Base-by-base conservation (phyloP, 92 coral and sea anemone species). In the Virgularia gustaviana region DNA sequence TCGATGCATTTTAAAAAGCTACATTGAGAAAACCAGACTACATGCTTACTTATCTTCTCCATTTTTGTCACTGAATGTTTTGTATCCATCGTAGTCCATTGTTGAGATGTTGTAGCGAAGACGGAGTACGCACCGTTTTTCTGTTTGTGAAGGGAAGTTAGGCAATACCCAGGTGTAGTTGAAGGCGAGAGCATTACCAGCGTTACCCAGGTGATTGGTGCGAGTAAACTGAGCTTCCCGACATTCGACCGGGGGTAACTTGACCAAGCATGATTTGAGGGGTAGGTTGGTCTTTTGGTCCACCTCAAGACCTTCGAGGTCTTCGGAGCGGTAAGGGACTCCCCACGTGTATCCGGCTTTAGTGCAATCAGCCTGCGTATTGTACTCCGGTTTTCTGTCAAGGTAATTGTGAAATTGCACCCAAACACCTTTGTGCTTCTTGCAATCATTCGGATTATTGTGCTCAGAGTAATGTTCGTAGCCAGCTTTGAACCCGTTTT, bases 161-260 rank as follows among this genome's bases (percentile, higher is more conserved):
- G 96, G 96, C 4, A 90, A 58, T 4, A 85, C 77, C 96, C 96
- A 90, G 0, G 96, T 90, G 70, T 88, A 90, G 41, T 79, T 90
- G 24, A 88, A 86, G 13, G 89, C 78, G 18, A 81, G 79, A 23
- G 90, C 95, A 18, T 88, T 92, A 6, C 90, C 85, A 3, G 88
- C 88, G 51, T 90, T 88, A n/a, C 96, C 96, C 75, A 90, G 96
- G 78, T 90, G 96, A 75, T 90, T 90, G 37, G 76, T 90, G 33
- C 96, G 73, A 6, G 95, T 47, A 92, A 89, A 88, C 0, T 75
- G 81, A 28, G 90, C 90, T 22, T 83, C 88, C 15, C 85, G 54
- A 59, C 96, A 90, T 37, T 85, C 88, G 6, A 90, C 90, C 24
- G 49, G 78, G 23, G 74, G 63, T 27, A 90, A 80, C 49, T 78